phyloP scores from a whole-genome alignment of 2,888 invertebrate species.

The Diogma glabrata region DNA sequence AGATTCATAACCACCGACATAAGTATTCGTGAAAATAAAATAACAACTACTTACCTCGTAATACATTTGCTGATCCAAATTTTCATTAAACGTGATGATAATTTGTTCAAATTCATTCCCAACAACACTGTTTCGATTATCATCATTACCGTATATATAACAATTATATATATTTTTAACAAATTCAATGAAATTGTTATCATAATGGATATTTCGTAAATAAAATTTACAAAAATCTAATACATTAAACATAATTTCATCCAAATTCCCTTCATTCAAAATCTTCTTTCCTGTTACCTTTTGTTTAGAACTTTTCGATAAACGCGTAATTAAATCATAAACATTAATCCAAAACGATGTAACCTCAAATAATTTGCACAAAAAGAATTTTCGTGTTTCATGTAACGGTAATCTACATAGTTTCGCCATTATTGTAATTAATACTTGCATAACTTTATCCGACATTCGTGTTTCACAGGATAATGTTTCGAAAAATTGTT shows the following conservation, averaged over 20 bases:
- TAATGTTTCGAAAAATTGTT: conserved; percentile 14
- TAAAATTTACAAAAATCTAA: not conserved
- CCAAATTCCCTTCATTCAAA: not conserved
- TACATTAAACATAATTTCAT: not conserved
- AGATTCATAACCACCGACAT: too few relatives aligned
- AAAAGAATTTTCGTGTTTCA: not conserved
- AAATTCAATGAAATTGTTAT: not conserved
- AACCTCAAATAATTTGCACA: too few relatives aligned
- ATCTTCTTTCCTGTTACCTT: conserved; percentile 5
- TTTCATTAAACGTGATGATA: not conserved
- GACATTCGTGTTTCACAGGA: not conserved
- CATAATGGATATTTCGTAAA: not conserved
- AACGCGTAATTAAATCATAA: too few relatives aligned
- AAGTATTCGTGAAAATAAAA: too few relatives aligned
- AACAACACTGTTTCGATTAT: not conserved
- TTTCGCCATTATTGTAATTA: conserved; percentile 2
- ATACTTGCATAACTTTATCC: not conserved
- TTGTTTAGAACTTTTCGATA: too few relatives aligned
- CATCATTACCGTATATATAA: not conserved
- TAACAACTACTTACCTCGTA: too few relatives aligned
- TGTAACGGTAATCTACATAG: conserved; percentile 2
- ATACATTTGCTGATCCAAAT: not conserved
- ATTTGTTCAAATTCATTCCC: not conserved
- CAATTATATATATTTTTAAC: not conserved
- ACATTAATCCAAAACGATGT: too few relatives aligned